Base-by-base conservation (phyloP, 2,113 vertebrate genomes). In the Trichomycterus rosablanca region DNA sequence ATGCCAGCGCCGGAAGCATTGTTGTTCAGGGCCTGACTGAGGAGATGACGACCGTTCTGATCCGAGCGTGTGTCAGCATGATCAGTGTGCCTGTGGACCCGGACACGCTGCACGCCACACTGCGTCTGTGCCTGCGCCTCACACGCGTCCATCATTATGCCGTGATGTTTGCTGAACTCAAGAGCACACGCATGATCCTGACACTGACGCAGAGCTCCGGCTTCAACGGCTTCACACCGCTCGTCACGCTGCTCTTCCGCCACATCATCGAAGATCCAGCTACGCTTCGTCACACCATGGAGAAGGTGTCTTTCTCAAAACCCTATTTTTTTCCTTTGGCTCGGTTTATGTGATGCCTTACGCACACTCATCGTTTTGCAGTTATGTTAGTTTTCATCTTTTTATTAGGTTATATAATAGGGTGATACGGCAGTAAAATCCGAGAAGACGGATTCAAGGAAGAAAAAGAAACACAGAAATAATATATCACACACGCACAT, bases 181-280 rank as follows among this genome's bases (percentile, higher is more conserved):
- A 92, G 81, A 94, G 92, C 79, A 93, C 93, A 2, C 88, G 92
- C 51, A 92, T 94, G 91, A 93, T 96, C 81, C 84, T 96, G 59
- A 88, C 89, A 52, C 83, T 96, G 50, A 95, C 92, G 0, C 93
- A 96, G 79, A 89, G 86, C 72, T 94, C 92, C 1, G 90, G 92
- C 44, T 96, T 96, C 83, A 96, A 90, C 64, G 93, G 93, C 61
- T 96, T 95, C 81, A 93, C 91, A 1, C 93, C 93, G 0, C 84
- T 96, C 1, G 92, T 94, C 50, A 96, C 93, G 6, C 87, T 96
- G 67, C 88, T 96, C 4, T 93, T 96, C 82, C 85, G 93, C 68
- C 93, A 96, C 79, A 91, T 96, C 75, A 95, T 96, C 52, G 93
- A 96, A 77, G 93, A 96, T 68, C 93, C 93, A 1, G 90, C 89